Evolutionary conservation across 2,888 invertebrate species (phyloP).

Genomic region (Drosophila borealis): DNA sequence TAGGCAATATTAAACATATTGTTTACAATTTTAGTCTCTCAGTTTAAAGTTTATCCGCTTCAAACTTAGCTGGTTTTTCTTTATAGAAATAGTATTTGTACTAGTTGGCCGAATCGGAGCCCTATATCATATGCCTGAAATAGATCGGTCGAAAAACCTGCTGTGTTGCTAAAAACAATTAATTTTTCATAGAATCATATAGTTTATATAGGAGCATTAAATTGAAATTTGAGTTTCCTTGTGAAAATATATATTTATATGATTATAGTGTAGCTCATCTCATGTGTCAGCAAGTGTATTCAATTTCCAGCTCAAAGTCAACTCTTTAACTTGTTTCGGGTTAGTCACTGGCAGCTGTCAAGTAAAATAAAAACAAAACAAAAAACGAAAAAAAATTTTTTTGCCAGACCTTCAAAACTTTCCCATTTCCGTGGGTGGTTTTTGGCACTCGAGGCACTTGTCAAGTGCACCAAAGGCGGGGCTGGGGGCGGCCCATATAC

Average conservation of each 20-base stretch:
- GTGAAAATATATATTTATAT: not conserved
- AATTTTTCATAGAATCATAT: no score
- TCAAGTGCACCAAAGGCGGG: slow-evolving; percentile 24
- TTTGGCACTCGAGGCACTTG: slow-evolving; percentile 51
- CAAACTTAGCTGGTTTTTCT: no score
- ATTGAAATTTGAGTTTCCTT: not conserved
- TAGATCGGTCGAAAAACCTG: no score
- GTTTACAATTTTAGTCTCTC: no score
- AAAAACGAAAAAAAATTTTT: not conserved
- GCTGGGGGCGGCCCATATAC: slow-evolving; percentile 16
- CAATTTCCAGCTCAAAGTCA: slow-evolving; percentile 1
- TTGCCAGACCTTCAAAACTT: slow-evolving; percentile 55
- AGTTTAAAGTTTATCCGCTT: no score
- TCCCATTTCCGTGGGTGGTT: slow-evolving; percentile 56
- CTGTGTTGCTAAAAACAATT: no score
- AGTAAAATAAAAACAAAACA: not conserved
- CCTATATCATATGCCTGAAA: no score
- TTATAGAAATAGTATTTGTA: no score
- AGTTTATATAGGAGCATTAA: no score
- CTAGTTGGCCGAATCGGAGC: no score
- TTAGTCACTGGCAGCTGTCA: slow-evolving; percentile 36
- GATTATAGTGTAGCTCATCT: not conserved
- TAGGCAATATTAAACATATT: no score
- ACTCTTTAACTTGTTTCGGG: slow-evolving; percentile 18
- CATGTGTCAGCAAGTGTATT: slow-evolving; percentile 7